Evolutionary conservation across 2,888 invertebrate species (phyloP).

Genomic region (Anthoptus insignis): DNA sequence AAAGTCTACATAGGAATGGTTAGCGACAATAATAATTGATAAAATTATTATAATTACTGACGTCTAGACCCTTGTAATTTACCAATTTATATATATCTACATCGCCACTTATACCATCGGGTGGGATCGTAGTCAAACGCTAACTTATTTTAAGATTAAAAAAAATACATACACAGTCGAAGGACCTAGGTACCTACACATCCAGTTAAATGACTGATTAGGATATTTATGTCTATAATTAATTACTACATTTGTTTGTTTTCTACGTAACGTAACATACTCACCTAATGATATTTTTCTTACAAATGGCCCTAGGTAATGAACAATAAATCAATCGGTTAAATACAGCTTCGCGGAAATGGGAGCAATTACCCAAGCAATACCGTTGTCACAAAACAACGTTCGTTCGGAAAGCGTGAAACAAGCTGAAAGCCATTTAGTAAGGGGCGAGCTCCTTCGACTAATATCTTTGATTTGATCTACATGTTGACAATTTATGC

Average conservation of each 20-base stretch:
- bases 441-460: slow-evolving; percentile 69
- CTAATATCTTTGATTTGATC: too few species aligned
- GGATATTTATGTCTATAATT: background rate
- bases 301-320: slow-evolving; percentile 21
- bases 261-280: background rate
- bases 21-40: too few species aligned
- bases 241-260: background rate
- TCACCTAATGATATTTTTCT: slow-evolving; percentile 7
- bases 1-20: too few species aligned
- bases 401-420: slow-evolving; percentile 58
- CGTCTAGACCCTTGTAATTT: too few species aligned
- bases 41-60: too few species aligned
- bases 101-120: too few species aligned
- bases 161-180: too few species aligned
- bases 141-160: too few species aligned
- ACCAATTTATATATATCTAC: too few species aligned
- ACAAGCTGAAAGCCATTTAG: slow-evolving; percentile 74
- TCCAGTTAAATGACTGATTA: background rate
- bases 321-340: slow-evolving; percentile 32
- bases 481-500: too few species aligned
- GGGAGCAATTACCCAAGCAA: slow-evolving; percentile 39
- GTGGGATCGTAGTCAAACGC: too few species aligned
- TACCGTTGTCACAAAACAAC: slow-evolving; percentile 38
- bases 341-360: slow-evolving; percentile 42
- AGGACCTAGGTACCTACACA: background rate